Conservation (phyloP, 2,113 vertebrate species). For the Caranx ignobilis region DNA sequence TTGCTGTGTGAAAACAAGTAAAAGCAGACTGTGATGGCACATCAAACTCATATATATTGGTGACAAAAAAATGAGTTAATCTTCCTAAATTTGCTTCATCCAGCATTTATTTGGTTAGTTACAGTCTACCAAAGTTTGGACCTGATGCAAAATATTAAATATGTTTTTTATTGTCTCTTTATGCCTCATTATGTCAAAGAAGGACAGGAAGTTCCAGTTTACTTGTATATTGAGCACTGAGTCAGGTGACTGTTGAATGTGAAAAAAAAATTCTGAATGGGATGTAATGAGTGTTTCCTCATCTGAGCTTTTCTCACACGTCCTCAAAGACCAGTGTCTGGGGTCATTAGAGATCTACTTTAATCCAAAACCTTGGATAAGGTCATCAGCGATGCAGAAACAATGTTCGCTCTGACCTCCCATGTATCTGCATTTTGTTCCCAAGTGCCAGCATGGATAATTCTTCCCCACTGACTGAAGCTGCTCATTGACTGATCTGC, state of each 20-base stretch:
- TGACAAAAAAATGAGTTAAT: too few species aligned
- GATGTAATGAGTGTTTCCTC: neutral
- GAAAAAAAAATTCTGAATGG: neutral
- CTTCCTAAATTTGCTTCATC: too few species aligned
- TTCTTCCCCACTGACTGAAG: constrained; percentile 39
- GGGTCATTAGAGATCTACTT: constrained; percentile 18
- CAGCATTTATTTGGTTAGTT: neutral
- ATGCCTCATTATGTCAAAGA: neutral
- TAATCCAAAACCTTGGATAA: constrained; percentile 5
- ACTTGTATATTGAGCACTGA: neutral
- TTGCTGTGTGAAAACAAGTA: neutral
- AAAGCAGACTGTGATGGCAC: neutral
- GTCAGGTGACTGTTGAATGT: neutral
- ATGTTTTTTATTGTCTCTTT: neutral
- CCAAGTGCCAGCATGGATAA: constrained; percentile 35
- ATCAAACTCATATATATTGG: neutral
- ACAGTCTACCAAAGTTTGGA: neutral
- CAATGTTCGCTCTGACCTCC: neutral
- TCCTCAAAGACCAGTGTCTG: constrained; percentile 8
- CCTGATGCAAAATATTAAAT: constrained; percentile 1
- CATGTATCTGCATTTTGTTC: constrained; percentile 25
- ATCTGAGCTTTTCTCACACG: neutral
- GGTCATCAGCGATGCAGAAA: constrained; percentile 17
- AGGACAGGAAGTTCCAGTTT: neutral
- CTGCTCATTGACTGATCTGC: constrained; percentile 65